Evolutionary conservation across 2,797 vertebrate species (phyloP), one percentile per base, ranked within the genome.

Genomic region (Diglossa cyanea): DNA sequence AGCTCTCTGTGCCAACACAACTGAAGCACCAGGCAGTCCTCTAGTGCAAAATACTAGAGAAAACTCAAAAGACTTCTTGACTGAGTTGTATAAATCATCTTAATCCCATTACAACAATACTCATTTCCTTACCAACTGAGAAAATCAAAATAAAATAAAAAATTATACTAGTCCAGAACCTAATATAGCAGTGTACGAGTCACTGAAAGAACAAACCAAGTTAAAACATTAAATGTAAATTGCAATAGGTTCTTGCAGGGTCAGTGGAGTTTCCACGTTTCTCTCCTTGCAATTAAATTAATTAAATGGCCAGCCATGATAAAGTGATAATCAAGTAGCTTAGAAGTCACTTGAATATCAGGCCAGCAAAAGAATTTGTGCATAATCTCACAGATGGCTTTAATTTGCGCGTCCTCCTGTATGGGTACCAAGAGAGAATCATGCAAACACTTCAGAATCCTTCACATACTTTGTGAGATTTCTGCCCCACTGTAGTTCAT

Each of bases 381-480:
- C 77, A 65, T 37, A 92, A 86, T 76, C 72, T 88, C 39, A 91
- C 91, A 94, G 90, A 94, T 93, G 88, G 88, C 57, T 94, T 90
- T 85, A 75, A 95, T 95, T 91, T 95, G 28, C 71, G 47, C 37
- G 30, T 85, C 63, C n/a, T 95, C 42, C 81, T 81, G 50, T 74
- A 53, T 11, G 35, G 87, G 79, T 85, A 86, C 54, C 45, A 48
- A 48, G 58, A 80, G 44, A 86, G 9, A 86, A 45, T 68, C 6
- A 9, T 30, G 48, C 76, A 94, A 96, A 93, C 81, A 92, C 54
- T 97, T 91, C 71, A 62, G 33, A 94, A 83, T 93, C 93, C 62
- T 75, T 90, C 63, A 73, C 67, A 63, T 62, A 81, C 18, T 77
- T 91, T 44, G 21, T 51, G 60, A 90, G 86, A 63, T 80, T 89